Evolutionary conservation across 2,888 invertebrate genomes (phyloP), one percentile per base, ranked within the genome.

Genomic region (Epirrhoe alternata): DNA sequence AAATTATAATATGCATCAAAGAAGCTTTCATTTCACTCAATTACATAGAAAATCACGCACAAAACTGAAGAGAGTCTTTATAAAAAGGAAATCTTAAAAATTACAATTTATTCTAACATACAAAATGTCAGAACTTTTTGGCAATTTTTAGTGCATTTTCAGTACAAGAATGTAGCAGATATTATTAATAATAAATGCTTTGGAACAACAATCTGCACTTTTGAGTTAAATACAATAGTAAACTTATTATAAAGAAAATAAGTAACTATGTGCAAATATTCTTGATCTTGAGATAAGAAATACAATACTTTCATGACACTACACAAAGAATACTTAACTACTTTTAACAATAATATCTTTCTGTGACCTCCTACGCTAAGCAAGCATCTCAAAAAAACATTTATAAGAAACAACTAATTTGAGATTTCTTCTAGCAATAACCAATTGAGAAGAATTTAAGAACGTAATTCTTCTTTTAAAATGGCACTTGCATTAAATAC

Each of bases 401-500:
- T 42, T 42, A 42, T 42, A 42, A 42, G 38, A 42, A 42, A 42
- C 16, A 73, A 62, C 67, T 63, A 72, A 72, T 77, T 76, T 83
- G 85, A 84, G 85, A 84, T 82, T 83, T 79, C 79, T 67, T 71
- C 82, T 73, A 82, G 85, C 87, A 86, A 79, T 30, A 62, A 73
- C 80, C 83, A 80, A 69, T 70, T 70, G 81, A 85, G 88, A 87
- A 77, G 86, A 88, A 82, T 72, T 81, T 78, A 74, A 71, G 52
- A 66, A 66, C 68, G 72, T 58, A 84, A 86, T 80, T 79, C 80
- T 86, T 85, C 86, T 87, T 81, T 69, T 70, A 62, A 45, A 76
- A 87, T 90, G 88, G 88, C 87, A 86, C 84, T 85, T 87, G 88
- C 88, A 74, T 49, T 14, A 74, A 84, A 86, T 79, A 85, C 85